Evolutionary conservation across 2,113 vertebrate genomes (phyloP), one percentile per base, ranked within the genome.

Genomic region (Passer domesticus): DNA sequence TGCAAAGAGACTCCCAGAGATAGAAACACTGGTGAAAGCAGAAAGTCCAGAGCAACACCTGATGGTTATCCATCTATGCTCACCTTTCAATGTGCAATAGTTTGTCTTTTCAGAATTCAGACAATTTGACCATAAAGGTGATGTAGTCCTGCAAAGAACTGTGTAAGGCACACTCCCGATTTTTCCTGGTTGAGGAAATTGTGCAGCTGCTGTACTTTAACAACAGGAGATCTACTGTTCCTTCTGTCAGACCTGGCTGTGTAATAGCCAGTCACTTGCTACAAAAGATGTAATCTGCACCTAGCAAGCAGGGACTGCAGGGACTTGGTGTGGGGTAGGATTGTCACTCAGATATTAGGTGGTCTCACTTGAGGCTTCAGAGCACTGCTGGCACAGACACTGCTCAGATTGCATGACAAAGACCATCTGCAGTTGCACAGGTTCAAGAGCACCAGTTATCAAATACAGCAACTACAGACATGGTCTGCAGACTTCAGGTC

Each of bases 21-120:
- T 0, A 33, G 41, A 46, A 67, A 81, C 46, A 60, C 9, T 3
- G 0, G 11, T 59, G 43, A 60, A 35, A 56, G 15, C 55, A 64
- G 33, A 28, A 86, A 44, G 28, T 37, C 37, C 55, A 76, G 35
- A 80, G n/a, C 27, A 79, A 35, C 15, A 33, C 0, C 0, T 21
- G n/a, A 33, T 17, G 9, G 37, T 12, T 44, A 39, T 33, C 50
- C 11, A 87, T 41, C 18, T 39, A 15, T 10, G 12, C 18, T 56
- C 39, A 62, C 9, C 46, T 84, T 90, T 46, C 44, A 64, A 33
- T 0, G 1, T 11, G 17, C 47, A 82, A 31, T 22, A 27, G 19
- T 25, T 63, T 53, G 9, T 50, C 64, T 64, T 84, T 43, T 35
- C 50, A 75, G 33, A 75, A 43, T 41, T 33, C 33, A 39, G 28